Evolutionary conservation across 2,888 invertebrate genomes (phyloP), one percentile per base, ranked within the genome.

Genomic region (Heteromyza rotundicornis): DNA sequence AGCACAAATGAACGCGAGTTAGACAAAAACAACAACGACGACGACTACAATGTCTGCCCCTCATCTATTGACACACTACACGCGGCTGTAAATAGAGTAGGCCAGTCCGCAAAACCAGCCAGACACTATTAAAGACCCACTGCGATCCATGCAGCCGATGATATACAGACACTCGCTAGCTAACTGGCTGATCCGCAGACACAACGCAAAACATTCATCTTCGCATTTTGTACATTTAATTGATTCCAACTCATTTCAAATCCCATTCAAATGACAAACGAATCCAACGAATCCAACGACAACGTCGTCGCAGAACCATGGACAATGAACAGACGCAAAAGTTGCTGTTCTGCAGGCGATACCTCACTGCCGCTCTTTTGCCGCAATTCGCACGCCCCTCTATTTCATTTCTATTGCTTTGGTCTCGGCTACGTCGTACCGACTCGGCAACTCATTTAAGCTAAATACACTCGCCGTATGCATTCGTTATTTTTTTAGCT

Each of bases 401-500:
- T 19, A 47, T 19, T 17, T 14, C 20, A 19, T 55, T 35, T 55
- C 50, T 20, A 20, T 35, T 19, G 20, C 27, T 32, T 5, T 10
- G 17, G n/a, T 35, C 14, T 36, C 20, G 3, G 23, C 40, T 36
- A 23, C 20, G 17, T 47, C 20, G 20, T 47, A 32, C 32, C 16
- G 57, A 55, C 64, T 64, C 58, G 57, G 16, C 49, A 5, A 40
- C 23, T 14, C n/a, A n/a, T n/a, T n/a, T n/a, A n/a, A n/a, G n/a
- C n/a, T n/a, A n/a, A 24, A 55, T 66, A 65, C 71, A 66, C 71
- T 69, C 68, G 69, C 71, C 59, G 64, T 63, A 68, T 66, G 64
- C 62, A 65, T n/a, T n/a, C n/a, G n/a, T n/a, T n/a, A n/a, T n/a
- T n/a, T n/a, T 54, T 67, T 70, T 67, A 57, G 72, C 73, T 71